Conservation (phyloP, 2,888 invertebrate genomes). For the Malthinus flaveolus region DNA sequence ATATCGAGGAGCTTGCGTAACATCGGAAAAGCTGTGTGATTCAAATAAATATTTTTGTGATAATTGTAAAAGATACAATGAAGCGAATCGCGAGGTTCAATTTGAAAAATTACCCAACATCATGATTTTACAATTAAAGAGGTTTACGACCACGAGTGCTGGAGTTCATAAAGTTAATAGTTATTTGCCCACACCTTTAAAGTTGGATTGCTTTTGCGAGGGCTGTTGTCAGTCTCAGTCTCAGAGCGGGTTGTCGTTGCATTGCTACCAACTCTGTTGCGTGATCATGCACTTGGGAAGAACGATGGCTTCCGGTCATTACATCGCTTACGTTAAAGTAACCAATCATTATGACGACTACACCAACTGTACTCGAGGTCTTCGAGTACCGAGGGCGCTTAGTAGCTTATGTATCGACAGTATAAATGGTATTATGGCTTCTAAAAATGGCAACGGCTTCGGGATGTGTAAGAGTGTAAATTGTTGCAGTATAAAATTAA, state of each 20-base stretch:
- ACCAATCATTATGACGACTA: slow-evolving; percentile 66
- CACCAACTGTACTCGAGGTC: slow-evolving; percentile 58
- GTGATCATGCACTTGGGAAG: no score
- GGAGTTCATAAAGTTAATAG: slow-evolving; percentile 89
- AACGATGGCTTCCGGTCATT: no score
- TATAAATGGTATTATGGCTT: slow-evolving; percentile 41
- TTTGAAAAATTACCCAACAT: slow-evolving; percentile 85
- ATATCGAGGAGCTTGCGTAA: slow-evolving; percentile 74
- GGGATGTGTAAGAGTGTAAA: slow-evolving; percentile 60
- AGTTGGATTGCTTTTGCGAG: slow-evolving; percentile 84
- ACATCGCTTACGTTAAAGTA: slow-evolving; percentile 76
- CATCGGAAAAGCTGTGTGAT: slow-evolving; percentile 81
- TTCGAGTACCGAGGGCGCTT: slow-evolving; percentile 43
- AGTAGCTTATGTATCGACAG: slow-evolving; percentile 43
- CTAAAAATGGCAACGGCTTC: slow-evolving; percentile 25
- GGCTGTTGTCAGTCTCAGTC: slow-evolving; percentile 70
- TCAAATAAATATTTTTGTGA: slow-evolving; percentile 93
- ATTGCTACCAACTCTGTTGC: no score
- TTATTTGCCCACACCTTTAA: slow-evolving; percentile 84
- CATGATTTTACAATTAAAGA: no score
- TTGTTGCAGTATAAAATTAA: slow-evolving; percentile 63
- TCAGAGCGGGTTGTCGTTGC: no score
- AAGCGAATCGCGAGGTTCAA: slow-evolving; percentile 83
- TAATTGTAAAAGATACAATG: slow-evolving; percentile 82
- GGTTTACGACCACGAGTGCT: no score